phyloP scores from a whole-genome alignment of 2,113 vertebrate genomes.

The Prunella fulvescens region DNA sequence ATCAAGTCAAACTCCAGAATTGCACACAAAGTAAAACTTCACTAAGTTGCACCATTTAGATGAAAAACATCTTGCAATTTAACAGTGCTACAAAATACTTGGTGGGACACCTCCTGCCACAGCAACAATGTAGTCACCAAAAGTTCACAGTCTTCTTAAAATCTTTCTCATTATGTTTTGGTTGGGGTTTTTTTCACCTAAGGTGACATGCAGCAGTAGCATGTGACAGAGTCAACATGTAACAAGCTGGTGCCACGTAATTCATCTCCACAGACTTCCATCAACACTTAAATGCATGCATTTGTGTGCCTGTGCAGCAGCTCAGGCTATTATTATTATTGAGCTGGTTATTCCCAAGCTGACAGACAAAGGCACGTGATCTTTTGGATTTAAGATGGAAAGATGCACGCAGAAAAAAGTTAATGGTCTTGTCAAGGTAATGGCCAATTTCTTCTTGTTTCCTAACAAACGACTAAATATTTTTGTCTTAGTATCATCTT shows the following conservation, averaged over 20 bases:
- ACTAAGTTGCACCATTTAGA: not conserved
- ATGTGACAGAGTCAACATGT: not conserved
- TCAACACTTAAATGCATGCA: not conserved
- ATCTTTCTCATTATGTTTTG: not conserved
- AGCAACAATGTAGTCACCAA: not conserved
- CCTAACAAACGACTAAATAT: not conserved
- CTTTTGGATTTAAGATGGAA: not conserved
- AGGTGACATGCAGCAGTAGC: not conserved
- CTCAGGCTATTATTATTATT: not conserved
- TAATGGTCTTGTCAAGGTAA: not conserved
- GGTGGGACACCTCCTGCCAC: not conserved
- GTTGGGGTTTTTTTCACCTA: fast-evolving
- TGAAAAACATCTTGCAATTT: not conserved
- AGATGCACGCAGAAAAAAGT: not conserved
- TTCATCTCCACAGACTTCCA: not conserved
- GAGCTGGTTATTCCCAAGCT: not conserved
- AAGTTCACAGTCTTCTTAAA: not conserved
- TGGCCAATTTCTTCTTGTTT: not conserved
- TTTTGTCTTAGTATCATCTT: not conserved
- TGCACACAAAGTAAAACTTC: not conserved
- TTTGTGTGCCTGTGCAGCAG: not conserved
- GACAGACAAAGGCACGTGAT: not conserved
- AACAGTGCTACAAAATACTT: not conserved
- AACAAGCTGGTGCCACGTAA: not conserved
- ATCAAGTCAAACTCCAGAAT: not conserved